Percentiles rank a stretch among this genome's conserved stretches.
phyloP scores from a whole-genome alignment of 1,140 invertebrate species.

The Ladona fulva region DNA sequence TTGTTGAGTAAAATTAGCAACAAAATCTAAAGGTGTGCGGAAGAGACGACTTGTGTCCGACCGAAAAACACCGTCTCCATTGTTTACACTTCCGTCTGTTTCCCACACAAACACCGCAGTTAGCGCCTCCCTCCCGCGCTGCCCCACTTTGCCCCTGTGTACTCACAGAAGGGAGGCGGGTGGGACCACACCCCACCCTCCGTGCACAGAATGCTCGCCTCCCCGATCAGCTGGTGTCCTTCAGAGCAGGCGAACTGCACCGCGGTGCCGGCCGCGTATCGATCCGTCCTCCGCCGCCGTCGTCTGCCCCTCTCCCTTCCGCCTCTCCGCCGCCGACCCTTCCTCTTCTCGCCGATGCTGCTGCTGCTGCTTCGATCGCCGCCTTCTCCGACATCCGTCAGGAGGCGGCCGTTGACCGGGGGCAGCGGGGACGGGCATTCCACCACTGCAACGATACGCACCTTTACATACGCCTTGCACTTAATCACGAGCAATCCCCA shows the following conservation, averaged over 20 bases:
- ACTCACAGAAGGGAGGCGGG: constrained; percentile 67
- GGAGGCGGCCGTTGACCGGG: constrained; percentile 60
- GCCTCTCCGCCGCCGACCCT: constrained; percentile 31
- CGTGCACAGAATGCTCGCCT: constrained; percentile 71
- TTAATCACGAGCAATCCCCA: too few species aligned
- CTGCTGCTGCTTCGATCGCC: neutral
- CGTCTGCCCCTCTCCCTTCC: constrained; percentile 22
- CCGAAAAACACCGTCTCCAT: neutral
- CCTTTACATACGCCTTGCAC: too few species aligned
- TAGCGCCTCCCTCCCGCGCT: neutral
- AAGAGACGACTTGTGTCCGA: neutral
- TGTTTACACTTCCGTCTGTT: neutral
- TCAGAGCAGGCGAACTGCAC: constrained; percentile 67
- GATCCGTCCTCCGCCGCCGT: constrained; percentile 35
- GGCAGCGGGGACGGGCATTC: constrained; percentile 61
- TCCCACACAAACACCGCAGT: constrained; percentile 14
- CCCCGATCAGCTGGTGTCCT: constrained; percentile 62
- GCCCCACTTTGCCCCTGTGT: constrained; percentile 21
- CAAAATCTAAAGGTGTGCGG: neutral
- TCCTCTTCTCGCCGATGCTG: constrained; percentile 38
- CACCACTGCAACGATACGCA: constrained; percentile 49
- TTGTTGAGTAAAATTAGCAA: neutral
- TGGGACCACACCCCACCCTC: constrained; percentile 81
- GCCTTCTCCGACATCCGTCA: constrained; percentile 33
- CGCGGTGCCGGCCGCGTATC: constrained; percentile 56